Conservation (phyloP, 1,140 invertebrate species). For the Heterodera schachtii region DNA sequence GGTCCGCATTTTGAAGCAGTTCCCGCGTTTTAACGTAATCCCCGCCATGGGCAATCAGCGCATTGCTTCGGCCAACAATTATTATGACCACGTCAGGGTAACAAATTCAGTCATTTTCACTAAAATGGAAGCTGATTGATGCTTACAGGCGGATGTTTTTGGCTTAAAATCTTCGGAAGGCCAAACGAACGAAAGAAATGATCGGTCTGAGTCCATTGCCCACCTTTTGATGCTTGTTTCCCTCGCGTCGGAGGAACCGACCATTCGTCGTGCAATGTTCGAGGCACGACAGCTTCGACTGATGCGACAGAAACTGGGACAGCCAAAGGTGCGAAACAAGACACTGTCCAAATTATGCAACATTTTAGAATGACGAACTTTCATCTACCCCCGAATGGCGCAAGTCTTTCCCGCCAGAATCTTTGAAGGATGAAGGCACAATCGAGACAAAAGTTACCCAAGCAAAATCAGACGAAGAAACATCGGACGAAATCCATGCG, state of each 20-base stretch:
- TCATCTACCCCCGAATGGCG: constrained; percentile 19
- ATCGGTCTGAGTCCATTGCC: constrained; percentile 17
- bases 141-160: constrained; percentile 26
- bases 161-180: constrained; percentile 11
- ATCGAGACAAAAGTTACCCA: not conserved
- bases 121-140: not conserved
- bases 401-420: constrained; percentile 20
- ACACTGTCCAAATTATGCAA: not conserved
- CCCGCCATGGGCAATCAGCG: constrained; percentile 18
- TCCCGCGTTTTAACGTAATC: constrained; percentile 20
- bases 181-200: not conserved
- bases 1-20: constrained; percentile 28
- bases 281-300: constrained; percentile 16
- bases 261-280: constrained; percentile 18
- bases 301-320: not conserved
- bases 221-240: constrained; percentile 3
- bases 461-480: not conserved
- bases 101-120: constrained; percentile 2
- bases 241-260: not conserved
- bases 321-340: not conserved
- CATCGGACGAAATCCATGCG: not conserved
- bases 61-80: constrained; percentile 22
- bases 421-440: not conserved
- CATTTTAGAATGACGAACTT: constrained; percentile 13
- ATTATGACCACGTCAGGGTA: constrained; percentile 36